Conservation (phyloP, 2,797 vertebrate genomes). For the Coreius guichenoti region DNA sequence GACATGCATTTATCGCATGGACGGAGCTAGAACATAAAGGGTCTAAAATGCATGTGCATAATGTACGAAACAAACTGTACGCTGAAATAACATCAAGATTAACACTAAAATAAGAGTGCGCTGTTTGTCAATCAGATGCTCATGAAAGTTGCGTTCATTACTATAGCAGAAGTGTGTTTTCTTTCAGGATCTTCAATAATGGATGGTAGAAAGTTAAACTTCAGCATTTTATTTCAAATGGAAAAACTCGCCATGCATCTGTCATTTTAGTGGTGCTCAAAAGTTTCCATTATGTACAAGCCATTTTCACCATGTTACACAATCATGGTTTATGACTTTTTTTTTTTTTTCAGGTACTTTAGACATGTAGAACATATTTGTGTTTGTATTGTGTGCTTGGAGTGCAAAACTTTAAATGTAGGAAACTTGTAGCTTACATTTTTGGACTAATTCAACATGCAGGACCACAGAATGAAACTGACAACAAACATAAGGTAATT, state of each 20-base stretch:
- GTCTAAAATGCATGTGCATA: background rate
- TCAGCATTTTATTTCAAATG: too few relatives aligned
- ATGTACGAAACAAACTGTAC: background rate
- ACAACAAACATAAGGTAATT: background rate
- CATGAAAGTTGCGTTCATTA: background rate
- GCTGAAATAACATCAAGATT: background rate
- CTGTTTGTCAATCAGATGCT: background rate
- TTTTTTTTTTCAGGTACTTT: too few relatives aligned
- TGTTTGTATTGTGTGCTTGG: background rate
- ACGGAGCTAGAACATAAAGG: background rate
- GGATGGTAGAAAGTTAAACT: too few relatives aligned
- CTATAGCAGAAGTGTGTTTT: background rate
- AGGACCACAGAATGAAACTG: background rate
- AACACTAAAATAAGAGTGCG: background rate
- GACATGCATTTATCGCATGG: background rate
- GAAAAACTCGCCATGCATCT: too few relatives aligned
- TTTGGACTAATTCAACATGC: background rate
- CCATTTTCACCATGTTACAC: too few relatives aligned
- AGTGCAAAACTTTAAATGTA: background rate
- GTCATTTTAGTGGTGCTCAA: too few relatives aligned
- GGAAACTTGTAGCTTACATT: slow-evolving; percentile 5
- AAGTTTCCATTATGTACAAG: too few relatives aligned
- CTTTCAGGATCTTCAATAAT: too few relatives aligned
- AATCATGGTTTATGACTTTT: too few relatives aligned
- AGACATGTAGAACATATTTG: too few relatives aligned